A percentile compares a stretch with the other conserved stretches of the same genome.
Conservation (phyloP, 2,797 vertebrate species). For the Galagoides demidoff region DNA sequence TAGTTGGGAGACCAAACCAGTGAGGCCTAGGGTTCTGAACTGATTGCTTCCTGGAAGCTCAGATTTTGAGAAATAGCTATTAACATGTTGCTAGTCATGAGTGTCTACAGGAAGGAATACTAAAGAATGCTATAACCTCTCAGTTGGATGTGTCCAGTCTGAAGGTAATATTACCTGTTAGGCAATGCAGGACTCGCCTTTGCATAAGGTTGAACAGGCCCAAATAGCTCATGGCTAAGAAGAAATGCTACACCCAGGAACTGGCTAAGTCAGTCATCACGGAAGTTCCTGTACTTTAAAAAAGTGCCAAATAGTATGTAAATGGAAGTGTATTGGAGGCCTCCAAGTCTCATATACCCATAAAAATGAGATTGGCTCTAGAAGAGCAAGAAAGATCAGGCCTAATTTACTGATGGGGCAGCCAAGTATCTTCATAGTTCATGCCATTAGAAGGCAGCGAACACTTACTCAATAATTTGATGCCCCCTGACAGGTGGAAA, state of each 20-base stretch:
- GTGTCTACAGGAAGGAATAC: neutral
- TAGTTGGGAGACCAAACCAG: neutral
- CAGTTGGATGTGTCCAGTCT: neutral
- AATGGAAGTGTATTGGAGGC: neutral
- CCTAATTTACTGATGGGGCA: neutral
- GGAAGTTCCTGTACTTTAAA: neutral
- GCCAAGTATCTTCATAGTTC: neutral
- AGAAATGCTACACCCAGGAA: neutral
- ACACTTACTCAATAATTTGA: neutral
- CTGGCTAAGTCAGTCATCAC: neutral
- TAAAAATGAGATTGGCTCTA: neutral
- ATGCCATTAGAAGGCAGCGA: neutral
- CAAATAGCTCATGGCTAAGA: neutral
- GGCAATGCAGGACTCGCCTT: neutral
- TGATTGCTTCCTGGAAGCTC: neutral
- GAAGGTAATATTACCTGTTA: neutral
- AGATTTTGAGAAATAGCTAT: constrained; percentile 23
- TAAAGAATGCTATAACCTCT: neutral
- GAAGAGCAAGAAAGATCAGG: neutral
- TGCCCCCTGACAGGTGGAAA: neutral
- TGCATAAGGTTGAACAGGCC: neutral
- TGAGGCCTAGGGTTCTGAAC: neutral
- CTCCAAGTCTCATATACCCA: neutral
- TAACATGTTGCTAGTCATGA: neutral
- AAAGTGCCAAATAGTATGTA: neutral